Evolutionary conservation across 1,140 invertebrate genomes (phyloP).

Genomic region (Calliphora vicina): DNA sequence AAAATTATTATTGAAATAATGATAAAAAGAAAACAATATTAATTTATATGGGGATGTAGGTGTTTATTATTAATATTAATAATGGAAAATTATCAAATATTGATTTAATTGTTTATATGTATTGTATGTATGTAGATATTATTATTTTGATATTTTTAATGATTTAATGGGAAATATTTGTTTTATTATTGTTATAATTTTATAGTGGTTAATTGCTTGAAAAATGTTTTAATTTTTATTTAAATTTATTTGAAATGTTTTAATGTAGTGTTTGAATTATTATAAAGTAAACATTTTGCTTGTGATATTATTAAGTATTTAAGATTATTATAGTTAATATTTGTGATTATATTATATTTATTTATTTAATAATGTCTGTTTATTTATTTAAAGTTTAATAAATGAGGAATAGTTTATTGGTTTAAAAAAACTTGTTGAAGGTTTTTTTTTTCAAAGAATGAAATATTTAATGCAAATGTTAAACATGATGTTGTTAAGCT

Average conservation of each 20-base stretch:
- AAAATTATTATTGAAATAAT: background rate
- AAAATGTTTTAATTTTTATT: no score
- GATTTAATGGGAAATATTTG: background rate
- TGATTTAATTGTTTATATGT: background rate
- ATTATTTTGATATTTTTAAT: background rate
- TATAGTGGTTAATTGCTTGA: no score
- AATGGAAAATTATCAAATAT: slow-evolving; percentile 14
- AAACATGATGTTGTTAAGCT: background rate
- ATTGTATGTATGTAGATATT: background rate
- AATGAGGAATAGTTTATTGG: background rate
- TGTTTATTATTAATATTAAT: background rate
- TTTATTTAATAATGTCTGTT: background rate
- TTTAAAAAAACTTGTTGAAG: background rate
- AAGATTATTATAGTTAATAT: no score
- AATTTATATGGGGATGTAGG: background rate
- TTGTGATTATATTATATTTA: background rate
- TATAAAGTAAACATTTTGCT: no score
- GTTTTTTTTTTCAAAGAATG: background rate
- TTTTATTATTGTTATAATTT: no score
- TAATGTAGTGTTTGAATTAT: no score
- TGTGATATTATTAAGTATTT: no score
- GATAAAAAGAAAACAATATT: background rate
- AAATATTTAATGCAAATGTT: background rate
- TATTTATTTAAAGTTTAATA: background rate
- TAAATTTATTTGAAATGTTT: no score